Conservation (phyloP, 2,113 vertebrate species). For the Oreotragus oreotragus region DNA sequence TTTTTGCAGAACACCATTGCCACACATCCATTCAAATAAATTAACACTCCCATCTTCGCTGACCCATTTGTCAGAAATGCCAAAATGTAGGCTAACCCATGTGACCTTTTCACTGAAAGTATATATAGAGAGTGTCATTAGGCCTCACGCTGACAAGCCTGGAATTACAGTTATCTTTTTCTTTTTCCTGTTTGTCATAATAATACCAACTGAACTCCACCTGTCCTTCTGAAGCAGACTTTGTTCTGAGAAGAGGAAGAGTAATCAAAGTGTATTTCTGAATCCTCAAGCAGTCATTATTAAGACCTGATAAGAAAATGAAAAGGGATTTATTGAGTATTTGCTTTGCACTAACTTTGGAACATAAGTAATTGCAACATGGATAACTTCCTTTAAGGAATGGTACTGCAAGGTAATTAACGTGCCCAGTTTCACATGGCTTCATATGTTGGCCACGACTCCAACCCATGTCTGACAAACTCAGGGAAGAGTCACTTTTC, state of each 20-base stretch:
- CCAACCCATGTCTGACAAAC: background rate
- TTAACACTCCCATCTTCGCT: background rate
- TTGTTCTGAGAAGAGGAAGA: background rate
- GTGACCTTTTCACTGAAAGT: background rate
- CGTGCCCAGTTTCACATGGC: accelerated
- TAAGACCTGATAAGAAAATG: background rate
- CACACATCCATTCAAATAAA: background rate
- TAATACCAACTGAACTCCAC: background rate
- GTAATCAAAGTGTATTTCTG: background rate
- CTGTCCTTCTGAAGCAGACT: background rate
- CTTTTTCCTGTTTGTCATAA: background rate
- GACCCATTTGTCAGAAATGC: slow-evolving; percentile 3
- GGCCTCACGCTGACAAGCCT: background rate
- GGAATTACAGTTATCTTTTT: background rate
- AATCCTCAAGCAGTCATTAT: background rate
- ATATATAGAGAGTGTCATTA: background rate
- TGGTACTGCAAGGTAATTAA: background rate
- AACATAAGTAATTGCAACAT: background rate
- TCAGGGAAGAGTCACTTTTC: background rate
- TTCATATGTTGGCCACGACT: background rate
- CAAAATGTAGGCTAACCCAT: background rate
- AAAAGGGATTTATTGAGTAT: background rate
- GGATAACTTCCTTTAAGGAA: background rate
- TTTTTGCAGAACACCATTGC: background rate
- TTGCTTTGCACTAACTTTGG: background rate